Base-by-base conservation (phyloP, 2,888 invertebrate species). In the Blera fallax region DNA sequence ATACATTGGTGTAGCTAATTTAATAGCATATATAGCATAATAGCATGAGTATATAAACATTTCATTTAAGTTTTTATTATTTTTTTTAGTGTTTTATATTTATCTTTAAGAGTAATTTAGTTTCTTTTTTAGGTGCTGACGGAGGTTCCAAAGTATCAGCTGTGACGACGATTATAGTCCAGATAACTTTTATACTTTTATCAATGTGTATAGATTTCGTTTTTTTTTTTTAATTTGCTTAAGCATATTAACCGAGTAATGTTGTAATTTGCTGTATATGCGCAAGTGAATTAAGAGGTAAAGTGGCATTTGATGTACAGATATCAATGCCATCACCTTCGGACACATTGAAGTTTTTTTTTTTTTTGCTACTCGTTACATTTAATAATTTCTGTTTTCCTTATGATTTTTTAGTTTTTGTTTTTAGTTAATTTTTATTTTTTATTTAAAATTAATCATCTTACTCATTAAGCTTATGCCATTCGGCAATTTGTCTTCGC, bases 401-500 rank as follows among this genome's bases (percentile, higher is more conserved):
- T 40, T 45, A n/a, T 79, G 16, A 37, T 43, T 74, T 70, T 50
- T 62, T 21, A 72, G 67, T 81, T 64, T 32, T 70, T 50, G 8
- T n/a, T 70, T 43, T 62, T 37, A 45, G 16, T 21, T 64, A 29
- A 21, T 69, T 64, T 64, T 76, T 14, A 62, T 62, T 82, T 24
- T 43, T 43, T 67, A 29, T 58, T 18, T 43, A 56, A 34, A 18
- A 21, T 29, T 52, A 65, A 72, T 48, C 21, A 67, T 37, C 79
- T 81, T 95, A 98, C 94, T 98, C 98, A 93, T 96, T 95, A 89
- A 99, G 94, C 93, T 98, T 98, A 94, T 99, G 99, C 99, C 99
- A 99, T 93, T 99, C 98, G 88, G 99, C 99, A 91, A 99, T 98
- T 94, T 99, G 99, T 88, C 99, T 96, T 89, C 98, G 95, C 65